Percentiles rank a stretch among this genome's conserved stretches.
These are phyloP conservation scores for Isaurus tuberculatus DNA, from an alignment of 92 coral and sea anemone species.

Conservation along the genomic window DNA sequence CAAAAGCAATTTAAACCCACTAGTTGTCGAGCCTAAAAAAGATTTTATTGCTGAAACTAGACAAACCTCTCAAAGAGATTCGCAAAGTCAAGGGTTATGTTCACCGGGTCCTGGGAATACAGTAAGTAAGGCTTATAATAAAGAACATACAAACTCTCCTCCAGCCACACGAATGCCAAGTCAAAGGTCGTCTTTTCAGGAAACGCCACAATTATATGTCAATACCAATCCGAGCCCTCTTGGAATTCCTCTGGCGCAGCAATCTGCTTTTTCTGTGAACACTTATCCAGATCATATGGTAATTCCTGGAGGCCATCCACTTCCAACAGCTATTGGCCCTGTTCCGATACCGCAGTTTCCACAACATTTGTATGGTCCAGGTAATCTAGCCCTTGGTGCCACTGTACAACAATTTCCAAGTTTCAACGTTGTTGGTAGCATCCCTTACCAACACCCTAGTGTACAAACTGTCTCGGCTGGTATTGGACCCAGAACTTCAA, in stretches of 20 bases:
- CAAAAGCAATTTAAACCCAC: neutral
- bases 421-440: slow-evolving; percentile 38
- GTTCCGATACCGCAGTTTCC: slow-evolving; percentile 38
- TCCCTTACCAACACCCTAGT: slow-evolving; percentile 60
- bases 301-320: slow-evolving; percentile 21
- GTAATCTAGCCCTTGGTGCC: slow-evolving; percentile 53
- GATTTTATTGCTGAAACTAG: neutral
- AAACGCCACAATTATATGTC: slow-evolving; percentile 24
- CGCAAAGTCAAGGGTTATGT: neutral
- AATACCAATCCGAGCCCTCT: slow-evolving; percentile 41
- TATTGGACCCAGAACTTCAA: slow-evolving; percentile 80
- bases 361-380: slow-evolving; percentile 53
- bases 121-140: slow-evolving; percentile 1
- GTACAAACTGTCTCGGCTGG: slow-evolving; percentile 85
- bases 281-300: slow-evolving; percentile 42
- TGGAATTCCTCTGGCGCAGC: slow-evolving; percentile 27
- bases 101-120: slow-evolving; percentile 9
- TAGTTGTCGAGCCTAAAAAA: neutral
- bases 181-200: slow-evolving; percentile 28
- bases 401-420: slow-evolving; percentile 43
- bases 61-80: slow-evolving; percentile 7
- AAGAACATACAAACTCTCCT: slow-evolving; percentile 14
- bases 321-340: slow-evolving; percentile 28
- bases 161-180: slow-evolving; percentile 28
- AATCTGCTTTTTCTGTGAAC: slow-evolving; percentile 28